Evolutionary conservation across 1,140 invertebrate genomes (phyloP), one percentile per base, ranked within the genome.

Genomic region (Drosophila takahashii): DNA sequence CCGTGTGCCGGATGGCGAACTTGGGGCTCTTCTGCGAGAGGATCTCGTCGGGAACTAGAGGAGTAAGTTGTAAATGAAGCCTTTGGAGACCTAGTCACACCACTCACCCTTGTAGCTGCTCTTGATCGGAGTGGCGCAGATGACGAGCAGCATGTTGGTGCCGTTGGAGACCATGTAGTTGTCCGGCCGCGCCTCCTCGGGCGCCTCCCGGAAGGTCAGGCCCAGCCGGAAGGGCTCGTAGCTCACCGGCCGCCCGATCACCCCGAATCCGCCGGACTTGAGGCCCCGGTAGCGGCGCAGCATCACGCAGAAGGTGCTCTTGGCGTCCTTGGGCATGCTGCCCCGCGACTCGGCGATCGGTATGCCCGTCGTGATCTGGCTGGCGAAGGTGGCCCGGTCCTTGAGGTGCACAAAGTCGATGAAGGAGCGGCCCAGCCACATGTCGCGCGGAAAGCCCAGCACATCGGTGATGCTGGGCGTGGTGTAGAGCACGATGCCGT

Each of bases 381-480:
- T 94, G 7, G 94, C 93, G 61, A 96, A 94, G 10, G 94, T 93
- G 10, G 92, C 91, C 26, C 94, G 93, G 85, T 97, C 97, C 91
- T 95, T 96, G 0, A 95, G 94, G 92, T 97, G 96, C 1, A 98
- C 93, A 81, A 97, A 97, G 81, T 98, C 96, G 53, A 97, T 96
- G 79, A 98, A 97, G 3, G 96, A 96, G 45, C 96, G 93, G 5
- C 96, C 96, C n/a, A 96, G 92, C 95, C 96, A 96, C 94, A 96
- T 96, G 58, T 97, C 96, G 74, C 95, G 95, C 0, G 96, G 95
- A 87, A 95, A 97, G 13, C 96, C 96, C 22, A 98, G 92, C n/a
- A 95, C 93, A 4, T 94, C 92, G 0, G 94, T 95, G 32, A 97
- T 93, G 29, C 94, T 95, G 9, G 95, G 90, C 3, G 96, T 96